Percentiles rank a stretch among this genome's conserved stretches.
Conservation (phyloP, 2,888 invertebrate species). For the Drosophila stalkeri region DNA sequence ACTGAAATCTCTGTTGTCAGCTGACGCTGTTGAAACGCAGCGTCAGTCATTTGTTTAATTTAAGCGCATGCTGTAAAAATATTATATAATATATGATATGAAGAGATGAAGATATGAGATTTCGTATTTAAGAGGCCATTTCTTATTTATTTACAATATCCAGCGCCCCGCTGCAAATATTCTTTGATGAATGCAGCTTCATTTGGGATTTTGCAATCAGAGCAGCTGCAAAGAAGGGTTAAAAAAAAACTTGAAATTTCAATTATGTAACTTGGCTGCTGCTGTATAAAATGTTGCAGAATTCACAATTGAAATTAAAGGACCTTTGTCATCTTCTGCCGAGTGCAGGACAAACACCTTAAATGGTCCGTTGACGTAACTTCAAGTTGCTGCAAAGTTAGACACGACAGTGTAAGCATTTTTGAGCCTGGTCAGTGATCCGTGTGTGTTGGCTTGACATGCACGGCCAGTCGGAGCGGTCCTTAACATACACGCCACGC, state of each 20-base stretch:
- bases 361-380: conserved; percentile 56
- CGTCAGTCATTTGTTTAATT: conserved; percentile 3
- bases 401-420: not conserved
- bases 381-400: conserved; percentile 53
- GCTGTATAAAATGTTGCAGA: conserved; percentile 26
- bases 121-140: not conserved
- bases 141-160: not conserved
- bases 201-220: conserved; percentile 13
- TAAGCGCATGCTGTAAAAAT: not conserved
- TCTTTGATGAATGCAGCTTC: not conserved
- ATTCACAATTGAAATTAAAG: conserved; percentile 53
- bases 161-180: not conserved
- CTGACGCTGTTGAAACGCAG: not conserved
- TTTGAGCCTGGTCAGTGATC: conserved; percentile 55
- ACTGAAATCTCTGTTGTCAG: conserved; percentile 13
- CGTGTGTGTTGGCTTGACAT: conserved; percentile 27
- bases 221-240: conserved; percentile 37
- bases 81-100: too few relatives aligned
- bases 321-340: conserved; percentile 38
- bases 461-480: conserved; percentile 8
- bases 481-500: conserved; percentile 43
- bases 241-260: conserved; percentile 44
- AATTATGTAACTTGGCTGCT: conserved; percentile 50
- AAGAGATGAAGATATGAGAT: not conserved
- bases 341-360: conserved; percentile 52